Evolutionary conservation across 2,888 invertebrate genomes (phyloP).

Genomic region (Thyatira batis): DNA sequence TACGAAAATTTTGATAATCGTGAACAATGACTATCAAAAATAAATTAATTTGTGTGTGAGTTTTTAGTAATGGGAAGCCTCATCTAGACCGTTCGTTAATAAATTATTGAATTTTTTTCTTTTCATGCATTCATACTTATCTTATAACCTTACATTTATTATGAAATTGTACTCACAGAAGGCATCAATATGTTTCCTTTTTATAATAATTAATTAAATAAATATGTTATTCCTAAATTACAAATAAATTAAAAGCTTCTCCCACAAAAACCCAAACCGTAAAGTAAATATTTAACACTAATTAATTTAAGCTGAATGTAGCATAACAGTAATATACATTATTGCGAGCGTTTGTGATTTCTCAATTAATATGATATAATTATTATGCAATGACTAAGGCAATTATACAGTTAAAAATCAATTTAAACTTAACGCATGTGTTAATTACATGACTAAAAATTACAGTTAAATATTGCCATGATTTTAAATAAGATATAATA

Average conservation of each 20-base stretch:
- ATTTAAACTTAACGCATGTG: not conserved
- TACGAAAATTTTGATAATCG: slow-evolving; percentile 28
- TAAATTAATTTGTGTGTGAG: slow-evolving; percentile 19
- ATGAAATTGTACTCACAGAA: slow-evolving; percentile 53
- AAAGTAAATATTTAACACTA: not conserved
- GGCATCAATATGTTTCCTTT: slow-evolving; percentile 32
- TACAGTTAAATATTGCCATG: not conserved
- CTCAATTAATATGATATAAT: not conserved
- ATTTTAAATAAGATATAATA: not conserved
- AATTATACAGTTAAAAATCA: not conserved
- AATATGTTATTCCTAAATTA: not conserved
- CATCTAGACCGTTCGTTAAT: slow-evolving; percentile 1
- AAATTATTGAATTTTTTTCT: slow-evolving; percentile 6
- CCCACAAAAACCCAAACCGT: not conserved
- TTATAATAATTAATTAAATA: not conserved
- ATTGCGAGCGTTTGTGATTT: not conserved
- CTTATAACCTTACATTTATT: slow-evolving; percentile 30
- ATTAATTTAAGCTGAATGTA: not conserved
- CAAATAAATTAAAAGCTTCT: not conserved
- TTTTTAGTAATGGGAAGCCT: slow-evolving; percentile 4
- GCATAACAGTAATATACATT: not conserved
- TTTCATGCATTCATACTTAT: slow-evolving; percentile 32
- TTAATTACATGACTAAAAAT: not conserved
- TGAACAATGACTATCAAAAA: slow-evolving; percentile 9
- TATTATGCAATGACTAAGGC: not conserved